Percentiles rank a stretch among this genome's conserved stretches.
Conservation (phyloP, 2,888 invertebrate species). For the Sinhomidia bicolor region DNA sequence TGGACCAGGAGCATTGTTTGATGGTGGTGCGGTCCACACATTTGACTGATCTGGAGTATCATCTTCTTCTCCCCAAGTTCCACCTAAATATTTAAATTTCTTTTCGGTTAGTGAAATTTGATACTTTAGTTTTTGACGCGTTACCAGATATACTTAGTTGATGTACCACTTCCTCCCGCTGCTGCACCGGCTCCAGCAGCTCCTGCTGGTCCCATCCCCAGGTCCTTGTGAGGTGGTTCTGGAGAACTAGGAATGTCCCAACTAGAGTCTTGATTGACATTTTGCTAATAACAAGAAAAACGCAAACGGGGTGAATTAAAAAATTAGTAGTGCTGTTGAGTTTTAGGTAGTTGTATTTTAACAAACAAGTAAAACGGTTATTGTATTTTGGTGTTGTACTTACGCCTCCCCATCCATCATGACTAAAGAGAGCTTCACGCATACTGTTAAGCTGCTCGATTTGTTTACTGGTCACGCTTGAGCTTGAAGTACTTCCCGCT, state of each 20-base stretch:
- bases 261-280: slow-evolving; percentile 96
- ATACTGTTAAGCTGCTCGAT: slow-evolving; percentile 94
- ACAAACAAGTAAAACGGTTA: slow-evolving; percentile 16
- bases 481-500: slow-evolving; percentile 72
- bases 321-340: not conserved
- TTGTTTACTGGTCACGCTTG: slow-evolving; percentile 87
- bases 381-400: slow-evolving; percentile 82
- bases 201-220: slow-evolving; percentile 80
- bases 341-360: no score
- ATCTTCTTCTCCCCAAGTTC: slow-evolving; percentile 97
- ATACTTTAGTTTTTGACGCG: no score
- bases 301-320: not conserved
- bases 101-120: no score
- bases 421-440: slow-evolving; percentile 94
- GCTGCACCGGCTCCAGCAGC: slow-evolving; percentile 82
- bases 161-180: slow-evolving; percentile 82
- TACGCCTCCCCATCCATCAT: slow-evolving; percentile 96
- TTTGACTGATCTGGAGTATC: slow-evolving; percentile 91
- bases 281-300: slow-evolving; percentile 85
- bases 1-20: slow-evolving; percentile 83
- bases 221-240: slow-evolving; percentile 87
- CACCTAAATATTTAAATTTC: no score
- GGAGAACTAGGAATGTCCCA: slow-evolving; percentile 96
- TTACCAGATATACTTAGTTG: no score
- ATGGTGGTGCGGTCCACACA: slow-evolving; percentile 92